Evolutionary conservation across 2,113 vertebrate genomes (phyloP).

Genomic region (Pardalotus punctatus): DNA sequence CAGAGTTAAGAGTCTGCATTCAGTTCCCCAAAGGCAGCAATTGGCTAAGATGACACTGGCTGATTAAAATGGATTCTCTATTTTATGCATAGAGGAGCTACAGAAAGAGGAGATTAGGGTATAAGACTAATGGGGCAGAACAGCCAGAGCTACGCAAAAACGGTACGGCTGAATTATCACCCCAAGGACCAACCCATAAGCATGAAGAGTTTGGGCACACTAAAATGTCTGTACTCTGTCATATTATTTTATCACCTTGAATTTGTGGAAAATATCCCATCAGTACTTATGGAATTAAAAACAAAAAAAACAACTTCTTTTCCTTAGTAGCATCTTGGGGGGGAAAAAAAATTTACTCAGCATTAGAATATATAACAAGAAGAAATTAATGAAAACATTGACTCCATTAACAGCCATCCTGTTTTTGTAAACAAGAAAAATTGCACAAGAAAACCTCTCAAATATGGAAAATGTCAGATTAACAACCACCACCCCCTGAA

Average conservation of each 20-base stretch:
- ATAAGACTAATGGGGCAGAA: background rate
- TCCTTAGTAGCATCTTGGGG: background rate
- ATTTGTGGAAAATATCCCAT: background rate
- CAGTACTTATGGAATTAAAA: background rate
- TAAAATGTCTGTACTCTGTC: background rate
- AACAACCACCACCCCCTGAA: background rate
- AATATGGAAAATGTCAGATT: background rate
- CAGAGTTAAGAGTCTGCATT: background rate
- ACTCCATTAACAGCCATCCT: background rate
- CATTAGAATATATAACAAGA: background rate
- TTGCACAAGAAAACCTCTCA: background rate
- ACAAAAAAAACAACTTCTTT: background rate
- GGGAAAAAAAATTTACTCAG: background rate
- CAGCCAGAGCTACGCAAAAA: background rate
- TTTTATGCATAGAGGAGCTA: background rate
- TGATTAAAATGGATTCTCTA: background rate
- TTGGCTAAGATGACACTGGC: background rate
- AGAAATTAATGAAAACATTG: background rate
- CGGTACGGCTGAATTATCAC: background rate
- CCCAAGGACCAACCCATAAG: background rate
- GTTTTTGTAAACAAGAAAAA: background rate
- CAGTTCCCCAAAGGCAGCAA: background rate
- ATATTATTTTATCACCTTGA: fast-evolving
- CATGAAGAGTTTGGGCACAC: background rate
- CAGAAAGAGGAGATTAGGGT: background rate